Evolutionary conservation across 30 jellyfish, hydroid and myxozoan species (phyloP), one percentile per base, ranked within the genome.

Genomic region (Euphysa ruthae): DNA sequence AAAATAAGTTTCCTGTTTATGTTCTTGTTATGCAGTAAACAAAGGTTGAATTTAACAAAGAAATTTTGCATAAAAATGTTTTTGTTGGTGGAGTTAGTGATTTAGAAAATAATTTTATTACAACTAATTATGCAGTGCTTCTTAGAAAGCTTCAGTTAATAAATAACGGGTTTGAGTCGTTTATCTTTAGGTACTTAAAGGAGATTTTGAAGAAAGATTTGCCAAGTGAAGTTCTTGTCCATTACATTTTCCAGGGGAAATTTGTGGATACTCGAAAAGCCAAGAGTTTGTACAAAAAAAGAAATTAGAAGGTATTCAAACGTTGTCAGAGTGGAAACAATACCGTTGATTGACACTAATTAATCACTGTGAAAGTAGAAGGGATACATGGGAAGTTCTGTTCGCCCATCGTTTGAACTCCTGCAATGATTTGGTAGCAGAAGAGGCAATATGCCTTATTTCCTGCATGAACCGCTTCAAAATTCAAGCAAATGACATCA

Each of bases 381-480:
- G 28, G 25, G 80, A 43, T 33, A 55, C 29, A 15, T 68, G 80
- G 80, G 80, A 74, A 6, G 50, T 15, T 1, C 3, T 18, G 26
- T 73, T 68, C 8, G 15, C 20, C 12, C 32, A 19, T 14, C 52
- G 80, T 20, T 20, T 68, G 24, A 33, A 20, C 18, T 13, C 18
- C 3, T 51, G 66, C 20, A 70, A 10, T 25, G 82, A 70, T 35
- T 43, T 70, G 1, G 78, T 70, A 4, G 79, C 82, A 24, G 82
- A 21, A 35, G 82, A 70, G 61, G 82, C 85, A 30, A 18, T 55
- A 7, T 57, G 42, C 49, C 80, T 61, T 33, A 21, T 25, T 12
- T 26, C 74, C 15, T 74, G 88, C 83, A 61, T 42, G 74, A 24
- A 56, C 7, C 16, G 66, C 7, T 74, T 74, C 75, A 21, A 44